Percentiles rank a stretch among this genome's conserved stretches.
Conservation (phyloP, 2,797 vertebrate species). For the Perodicticus potto region DNA sequence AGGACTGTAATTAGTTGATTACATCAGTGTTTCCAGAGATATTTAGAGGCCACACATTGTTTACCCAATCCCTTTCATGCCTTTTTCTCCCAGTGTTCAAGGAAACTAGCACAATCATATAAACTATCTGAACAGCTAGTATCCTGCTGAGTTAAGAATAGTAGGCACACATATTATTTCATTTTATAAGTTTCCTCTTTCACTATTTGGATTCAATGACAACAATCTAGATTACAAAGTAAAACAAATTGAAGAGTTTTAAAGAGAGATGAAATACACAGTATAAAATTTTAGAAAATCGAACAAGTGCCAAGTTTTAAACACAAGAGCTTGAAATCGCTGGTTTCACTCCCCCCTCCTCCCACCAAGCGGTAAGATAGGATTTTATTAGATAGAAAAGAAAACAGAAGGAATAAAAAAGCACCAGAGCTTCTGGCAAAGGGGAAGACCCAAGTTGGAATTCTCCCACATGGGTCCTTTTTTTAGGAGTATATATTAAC, state of each 20-base stretch:
- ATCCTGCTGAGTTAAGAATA: conserved; percentile 14
- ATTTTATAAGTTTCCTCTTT: conserved; percentile 6
- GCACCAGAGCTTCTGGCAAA: no score
- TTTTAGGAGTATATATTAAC: no score
- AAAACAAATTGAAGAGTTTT: conserved; percentile 44
- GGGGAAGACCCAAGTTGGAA: no score
- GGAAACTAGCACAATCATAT: neutral
- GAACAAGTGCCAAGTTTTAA: conserved; percentile 26
- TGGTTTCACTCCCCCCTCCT: neutral
- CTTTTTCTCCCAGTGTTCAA: neutral
- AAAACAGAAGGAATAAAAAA: no score
- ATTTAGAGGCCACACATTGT: neutral
- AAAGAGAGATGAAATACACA: conserved; percentile 12
- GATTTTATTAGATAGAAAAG: no score
- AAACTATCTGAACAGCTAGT: neutral
- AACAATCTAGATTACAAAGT: conserved; percentile 44
- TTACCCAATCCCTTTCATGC: neutral
- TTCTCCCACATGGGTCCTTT: no score
- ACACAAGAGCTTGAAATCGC: conserved; percentile 18
- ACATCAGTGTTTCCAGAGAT: neutral
- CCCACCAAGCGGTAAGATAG: no score
- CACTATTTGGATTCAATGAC: neutral
- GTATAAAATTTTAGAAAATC: conserved; percentile 29
- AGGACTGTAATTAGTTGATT: neutral
- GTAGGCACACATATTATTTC: neutral